phyloP scores from a whole-genome alignment of 2,113 vertebrate genomes.

The human (Homo sapiens) region DNA sequence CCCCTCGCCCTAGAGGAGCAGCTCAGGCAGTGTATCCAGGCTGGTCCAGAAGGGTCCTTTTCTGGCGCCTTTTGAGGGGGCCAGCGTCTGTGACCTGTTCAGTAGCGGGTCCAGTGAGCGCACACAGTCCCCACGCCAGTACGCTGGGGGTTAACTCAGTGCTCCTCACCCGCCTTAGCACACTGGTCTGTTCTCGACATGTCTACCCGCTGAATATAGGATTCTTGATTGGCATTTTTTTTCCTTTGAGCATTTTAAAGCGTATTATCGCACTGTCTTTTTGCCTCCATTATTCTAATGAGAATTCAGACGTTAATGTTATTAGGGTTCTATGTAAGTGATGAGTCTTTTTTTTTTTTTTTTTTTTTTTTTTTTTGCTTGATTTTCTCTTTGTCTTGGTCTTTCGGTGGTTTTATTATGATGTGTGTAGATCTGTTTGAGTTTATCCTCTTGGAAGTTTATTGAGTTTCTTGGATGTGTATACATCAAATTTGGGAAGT shows the following conservation, averaged over 20 bases:
- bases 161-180: not conserved
- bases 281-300: not conserved
- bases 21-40: not conserved
- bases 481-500: not conserved
- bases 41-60: not conserved
- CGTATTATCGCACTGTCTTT: not conserved
- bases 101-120: not conserved
- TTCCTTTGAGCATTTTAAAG: not conserved
- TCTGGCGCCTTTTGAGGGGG: not conserved
- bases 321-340: not conserved
- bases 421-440: not conserved
- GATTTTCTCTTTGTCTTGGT: not conserved
- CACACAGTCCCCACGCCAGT: not conserved
- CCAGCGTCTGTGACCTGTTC: not conserved
- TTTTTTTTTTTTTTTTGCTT: not conserved
- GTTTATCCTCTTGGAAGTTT: not conserved
- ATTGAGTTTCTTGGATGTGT: not conserved
- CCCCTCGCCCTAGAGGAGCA: not conserved
- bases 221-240: not conserved
- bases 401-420: not conserved
- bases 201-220: not conserved
- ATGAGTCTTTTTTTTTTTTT: not conserved
- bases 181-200: not conserved
- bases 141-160: not conserved
- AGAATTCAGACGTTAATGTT: not conserved